Evolutionary conservation across 2,113 vertebrate species (phyloP), one percentile per base, ranked within the genome.

Genomic region (Burhinus oedicnemus): DNA sequence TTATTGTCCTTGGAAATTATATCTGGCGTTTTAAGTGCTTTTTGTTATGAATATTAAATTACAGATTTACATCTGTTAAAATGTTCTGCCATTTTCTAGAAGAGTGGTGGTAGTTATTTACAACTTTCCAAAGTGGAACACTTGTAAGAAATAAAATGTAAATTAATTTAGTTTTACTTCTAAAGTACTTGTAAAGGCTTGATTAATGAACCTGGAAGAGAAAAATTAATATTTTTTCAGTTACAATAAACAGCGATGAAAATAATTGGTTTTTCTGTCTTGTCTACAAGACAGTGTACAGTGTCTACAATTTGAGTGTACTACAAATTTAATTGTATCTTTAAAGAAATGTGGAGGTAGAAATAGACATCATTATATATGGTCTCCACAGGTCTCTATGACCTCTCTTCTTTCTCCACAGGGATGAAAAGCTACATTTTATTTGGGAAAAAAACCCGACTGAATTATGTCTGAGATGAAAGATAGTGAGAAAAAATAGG

Each of bases 381-480:
- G 66, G 52, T 94, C 83, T 95, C 82, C 85, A 75, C 62, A 69
- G 75, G 68, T 93, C 60, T 87, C 79, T 42, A 5, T 83, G 88
- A 86, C 83, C 78, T 94, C 89, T 93, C 51, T 95, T 32, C 47
- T 96, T 38, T 61, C 93, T 89, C 74, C 51, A 82, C 61, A 81
- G 90, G 80, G 78, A 91, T 85, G 61, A 94, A 96, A 97, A 92
- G 57, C 32, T 66, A 29, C 42, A 60, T 79, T 96, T 85, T 95
- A 52, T 91, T n/a, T 71, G 58, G 70, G 80, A 75, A 55, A 75
- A 92, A 89, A 45, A 32, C 22, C 0, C 0, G 0, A 58, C 27
- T 95, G 61, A 79, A 68, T 86, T 74, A 70, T 16, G 7, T 45
- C 78, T 55, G 77, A 94, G 80, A 95, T 93, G 65, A 95, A 96